phyloP scores from a whole-genome alignment of 1,140 invertebrate genomes.

The Nasonia giraulti region DNA sequence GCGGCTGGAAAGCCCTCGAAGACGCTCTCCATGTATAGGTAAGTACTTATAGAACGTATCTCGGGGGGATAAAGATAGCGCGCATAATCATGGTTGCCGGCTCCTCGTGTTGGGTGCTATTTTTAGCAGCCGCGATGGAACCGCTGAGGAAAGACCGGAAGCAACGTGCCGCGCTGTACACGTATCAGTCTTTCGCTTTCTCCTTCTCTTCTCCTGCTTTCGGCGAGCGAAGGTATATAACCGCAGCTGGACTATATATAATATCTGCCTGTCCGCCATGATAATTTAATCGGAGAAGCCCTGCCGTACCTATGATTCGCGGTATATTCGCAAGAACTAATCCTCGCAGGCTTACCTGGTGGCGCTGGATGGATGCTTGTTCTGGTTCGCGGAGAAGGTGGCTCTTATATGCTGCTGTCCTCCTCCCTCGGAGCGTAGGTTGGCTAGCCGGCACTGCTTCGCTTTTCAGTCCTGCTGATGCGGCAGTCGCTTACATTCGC shows the following conservation, averaged over 20 bases:
- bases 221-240: background rate
- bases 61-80: background rate
- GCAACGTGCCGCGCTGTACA: background rate
- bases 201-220: background rate
- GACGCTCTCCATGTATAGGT: too few relatives aligned
- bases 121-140: background rate
- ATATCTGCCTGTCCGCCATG: constrained; percentile 27
- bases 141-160: background rate
- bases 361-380: background rate
- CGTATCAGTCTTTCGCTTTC: background rate
- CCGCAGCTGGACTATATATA: background rate
- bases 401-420: too few relatives aligned
- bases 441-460: background rate
- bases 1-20: background rate
- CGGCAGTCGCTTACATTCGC: background rate
- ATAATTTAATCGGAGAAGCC: constrained; percentile 2
- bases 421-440: background rate
- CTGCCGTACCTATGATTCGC: too few relatives aligned
- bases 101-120: background rate
- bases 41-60: too few relatives aligned
- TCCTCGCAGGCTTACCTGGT: background rate
- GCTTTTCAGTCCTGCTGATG: background rate
- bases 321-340: too few relatives aligned
- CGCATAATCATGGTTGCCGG: background rate
- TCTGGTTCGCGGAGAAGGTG: too few relatives aligned